Base-by-base conservation (phyloP, 2,888 invertebrate species). In the Catocala nupta region DNA sequence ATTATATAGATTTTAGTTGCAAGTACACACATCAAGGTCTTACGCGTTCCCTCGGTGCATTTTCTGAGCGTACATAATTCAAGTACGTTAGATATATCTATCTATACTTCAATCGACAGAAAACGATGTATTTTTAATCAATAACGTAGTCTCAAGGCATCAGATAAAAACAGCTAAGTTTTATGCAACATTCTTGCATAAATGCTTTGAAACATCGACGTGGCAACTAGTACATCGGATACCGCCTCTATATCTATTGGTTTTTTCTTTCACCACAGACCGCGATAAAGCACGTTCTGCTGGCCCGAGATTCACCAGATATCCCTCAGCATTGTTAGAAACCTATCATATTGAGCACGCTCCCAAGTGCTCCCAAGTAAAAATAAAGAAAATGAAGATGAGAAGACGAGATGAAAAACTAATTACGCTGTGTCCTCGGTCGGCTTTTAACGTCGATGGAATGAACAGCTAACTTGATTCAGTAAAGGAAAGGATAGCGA, bases 201-300 rank as follows among this genome's bases (percentile, higher is more conserved):
- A 25, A 25, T 25, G 25, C 25, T 25, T 25, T 25, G 25, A 25
- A 25, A 1, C 25, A 25, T 49, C 33, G 16, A 50, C 33, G 25
- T 42, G 33, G 10, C 48, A 43, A 12, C 43, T 13, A 43, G 16
- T 16, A 47, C 33, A 43, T 43, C 33, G 16, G 34, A 13, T 11
- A 16, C 5, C 5, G 16, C 39, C 16, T 36, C 47, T 45, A 11
- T 16, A 58, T n/a, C 45, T 11, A 48, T 65, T 70, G 62, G 39
- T 36, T 45, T 8, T 8, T 59, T 45, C 60, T 53, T 53, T 50
- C 49, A 43, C 50, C 42, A 57, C 43, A 58, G 73, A 63, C 63
- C 25, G 63, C 25, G 75, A 76, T 76, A 76, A 63, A 64, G 65
- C 75, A 76, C 75, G 75, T 71, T 61, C 42, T 44, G 33, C 11